phyloP scores from a whole-genome alignment of 1,140 invertebrate genomes.

The Grapholita molesta region DNA sequence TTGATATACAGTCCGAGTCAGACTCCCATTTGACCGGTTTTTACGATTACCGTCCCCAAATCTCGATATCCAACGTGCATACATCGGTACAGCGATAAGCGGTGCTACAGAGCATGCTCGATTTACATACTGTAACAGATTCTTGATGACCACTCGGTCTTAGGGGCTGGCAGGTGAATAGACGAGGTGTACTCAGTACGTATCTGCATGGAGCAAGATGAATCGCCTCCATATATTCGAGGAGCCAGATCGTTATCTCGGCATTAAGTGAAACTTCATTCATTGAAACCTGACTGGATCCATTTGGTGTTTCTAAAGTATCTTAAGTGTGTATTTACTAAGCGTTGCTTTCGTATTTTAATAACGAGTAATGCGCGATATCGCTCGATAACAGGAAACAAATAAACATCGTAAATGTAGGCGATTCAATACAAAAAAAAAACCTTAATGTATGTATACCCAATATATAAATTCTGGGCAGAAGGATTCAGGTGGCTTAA shows the following conservation, averaged over 20 bases:
- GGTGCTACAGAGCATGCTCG: neutral
- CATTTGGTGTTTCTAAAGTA: neutral
- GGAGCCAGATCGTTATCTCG: slow-evolving; percentile 24
- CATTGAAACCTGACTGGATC: neutral
- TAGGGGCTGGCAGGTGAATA: slow-evolving; percentile 3
- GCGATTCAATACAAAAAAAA: too few species aligned
- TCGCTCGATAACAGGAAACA: too few species aligned
- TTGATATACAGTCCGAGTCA: too few species aligned
- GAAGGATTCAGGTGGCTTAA: too few species aligned
- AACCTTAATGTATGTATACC: too few species aligned
- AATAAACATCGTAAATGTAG: too few species aligned
- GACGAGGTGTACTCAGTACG: slow-evolving; percentile 18
- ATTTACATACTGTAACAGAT: slow-evolving; percentile 17
- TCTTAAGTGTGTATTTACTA: neutral
- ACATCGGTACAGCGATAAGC: neutral
- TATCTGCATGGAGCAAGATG: slow-evolving; percentile 30
- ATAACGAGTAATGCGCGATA: neutral
- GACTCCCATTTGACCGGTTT: too few species aligned
- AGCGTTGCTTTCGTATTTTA: neutral
- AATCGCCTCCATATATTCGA: slow-evolving; percentile 27
- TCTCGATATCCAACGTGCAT: neutral
- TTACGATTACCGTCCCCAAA: too few species aligned
- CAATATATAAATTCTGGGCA: too few species aligned
- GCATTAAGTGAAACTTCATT: slow-evolving; percentile 18
- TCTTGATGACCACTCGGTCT: slow-evolving; percentile 15